Conservation (phyloP, 2,113 vertebrate genomes). For the Taxidea taxus region DNA sequence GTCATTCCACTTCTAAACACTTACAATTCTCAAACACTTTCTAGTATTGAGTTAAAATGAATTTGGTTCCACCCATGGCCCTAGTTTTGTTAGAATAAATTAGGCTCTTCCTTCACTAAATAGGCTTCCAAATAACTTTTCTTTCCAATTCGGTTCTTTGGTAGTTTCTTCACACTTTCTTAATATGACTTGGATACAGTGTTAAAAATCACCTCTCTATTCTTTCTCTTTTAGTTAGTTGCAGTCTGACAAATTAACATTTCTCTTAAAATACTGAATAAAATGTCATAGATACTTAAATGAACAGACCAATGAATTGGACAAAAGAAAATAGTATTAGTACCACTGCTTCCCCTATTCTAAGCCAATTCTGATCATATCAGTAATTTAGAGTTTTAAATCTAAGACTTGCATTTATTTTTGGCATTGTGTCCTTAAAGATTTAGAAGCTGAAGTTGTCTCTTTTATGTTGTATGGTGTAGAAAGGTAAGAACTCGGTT, state of each 20-base stretch:
- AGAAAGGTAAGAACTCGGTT: neutral
- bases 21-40: neutral
- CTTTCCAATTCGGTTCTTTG: neutral
- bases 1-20: neutral
- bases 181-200: neutral
- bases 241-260: neutral
- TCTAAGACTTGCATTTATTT: neutral
- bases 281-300: neutral
- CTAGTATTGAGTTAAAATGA: neutral
- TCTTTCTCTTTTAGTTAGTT: neutral
- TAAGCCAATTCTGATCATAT: neutral
- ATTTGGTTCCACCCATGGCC: neutral
- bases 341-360: neutral
- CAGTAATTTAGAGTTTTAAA: neutral
- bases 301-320: neutral
- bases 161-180: neutral
- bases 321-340: neutral
- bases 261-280: neutral
- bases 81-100: neutral
- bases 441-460: neutral
- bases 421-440: neutral
- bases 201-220: neutral
- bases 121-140: neutral
- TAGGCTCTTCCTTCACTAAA: neutral
- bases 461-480: neutral